phyloP scores from a whole-genome alignment of 2,888 invertebrate genomes.

The Branchinecta sandiegonensis region DNA sequence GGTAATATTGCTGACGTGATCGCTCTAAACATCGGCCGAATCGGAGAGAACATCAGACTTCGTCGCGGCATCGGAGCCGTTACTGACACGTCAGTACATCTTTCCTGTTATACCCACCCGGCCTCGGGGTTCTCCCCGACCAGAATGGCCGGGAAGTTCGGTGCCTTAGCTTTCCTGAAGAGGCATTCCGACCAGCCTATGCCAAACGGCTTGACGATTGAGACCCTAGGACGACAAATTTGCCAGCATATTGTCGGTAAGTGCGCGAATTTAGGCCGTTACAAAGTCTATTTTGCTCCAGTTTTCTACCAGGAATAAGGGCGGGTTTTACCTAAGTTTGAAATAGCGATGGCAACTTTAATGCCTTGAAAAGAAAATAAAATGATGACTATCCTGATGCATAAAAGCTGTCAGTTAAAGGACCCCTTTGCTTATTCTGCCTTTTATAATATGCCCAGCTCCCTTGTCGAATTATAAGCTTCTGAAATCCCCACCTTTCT shows the following conservation, averaged over 20 bases:
- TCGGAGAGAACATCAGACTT: constrained; percentile 78
- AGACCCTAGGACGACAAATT: constrained; percentile 51
- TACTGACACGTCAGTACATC: constrained; percentile 28
- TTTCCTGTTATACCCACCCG: constrained; percentile 68
- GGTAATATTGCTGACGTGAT: constrained; percentile 62
- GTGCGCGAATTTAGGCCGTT: constrained; percentile 24
- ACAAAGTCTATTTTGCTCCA: constrained; percentile 2
- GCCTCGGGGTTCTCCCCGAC: constrained; percentile 35
- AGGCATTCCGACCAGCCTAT: constrained; percentile 28
- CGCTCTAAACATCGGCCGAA: constrained; percentile 66
- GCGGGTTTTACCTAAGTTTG: background rate
- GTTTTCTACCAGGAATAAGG: too few species aligned
- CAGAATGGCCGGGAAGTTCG: constrained; percentile 55
- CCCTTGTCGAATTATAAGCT: too few species aligned
- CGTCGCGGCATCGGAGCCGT: constrained; percentile 52
- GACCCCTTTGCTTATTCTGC: too few species aligned
- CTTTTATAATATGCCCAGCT: too few species aligned
- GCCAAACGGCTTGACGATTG: constrained; percentile 25
- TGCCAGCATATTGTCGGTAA: constrained; percentile 81
- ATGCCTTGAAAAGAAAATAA: too few species aligned
- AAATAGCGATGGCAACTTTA: background rate
- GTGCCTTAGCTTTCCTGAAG: constrained; percentile 38
- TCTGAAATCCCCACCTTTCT: too few species aligned
- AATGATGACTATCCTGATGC: too few species aligned
- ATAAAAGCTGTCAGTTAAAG: too few species aligned